Conservation (phyloP, 2,888 invertebrate species). For the Eupithecia subumbrata region DNA sequence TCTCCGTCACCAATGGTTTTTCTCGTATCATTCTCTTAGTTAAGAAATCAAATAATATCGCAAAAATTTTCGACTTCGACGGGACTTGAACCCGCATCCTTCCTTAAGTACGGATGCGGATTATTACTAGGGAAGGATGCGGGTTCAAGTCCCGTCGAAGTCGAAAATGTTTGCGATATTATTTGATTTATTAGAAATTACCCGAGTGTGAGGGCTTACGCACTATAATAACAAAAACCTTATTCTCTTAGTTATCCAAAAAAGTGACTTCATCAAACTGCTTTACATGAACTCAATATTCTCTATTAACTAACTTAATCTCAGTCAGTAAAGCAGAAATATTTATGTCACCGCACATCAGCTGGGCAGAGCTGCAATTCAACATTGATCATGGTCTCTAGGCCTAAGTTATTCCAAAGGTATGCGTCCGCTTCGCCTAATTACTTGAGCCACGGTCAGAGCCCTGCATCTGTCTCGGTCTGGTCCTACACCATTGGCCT, state of each 20-base stretch:
- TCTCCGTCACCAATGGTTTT: neutral
- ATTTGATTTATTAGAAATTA: no score
- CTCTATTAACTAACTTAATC: neutral
- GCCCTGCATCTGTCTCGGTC: slow-evolving; percentile 4
- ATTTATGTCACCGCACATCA: neutral
- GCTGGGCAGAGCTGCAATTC: neutral
- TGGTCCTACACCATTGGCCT: slow-evolving; percentile 10
- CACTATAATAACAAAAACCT: no score
- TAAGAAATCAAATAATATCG: no score
- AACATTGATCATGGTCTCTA: slow-evolving; percentile 2
- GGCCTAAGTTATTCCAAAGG: slow-evolving; percentile 36
- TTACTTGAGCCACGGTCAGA: slow-evolving; percentile 38
- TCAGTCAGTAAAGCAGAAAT: neutral
- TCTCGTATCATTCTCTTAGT: neutral
- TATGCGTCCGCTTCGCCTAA: slow-evolving; percentile 47
- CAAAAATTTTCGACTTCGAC: no score
- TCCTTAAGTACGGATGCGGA: no score
- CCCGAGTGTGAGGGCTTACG: no score
- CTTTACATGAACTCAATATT: neutral
- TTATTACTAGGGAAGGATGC: no score
- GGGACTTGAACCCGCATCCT: no score
- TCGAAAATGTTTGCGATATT: no score
- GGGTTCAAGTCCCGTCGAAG: no score
- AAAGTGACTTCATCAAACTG: neutral
- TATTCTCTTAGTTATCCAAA: no score